Evolutionary conservation across 2,888 invertebrate genomes (phyloP).

Genomic region (Gymnosoma rotundatum): DNA sequence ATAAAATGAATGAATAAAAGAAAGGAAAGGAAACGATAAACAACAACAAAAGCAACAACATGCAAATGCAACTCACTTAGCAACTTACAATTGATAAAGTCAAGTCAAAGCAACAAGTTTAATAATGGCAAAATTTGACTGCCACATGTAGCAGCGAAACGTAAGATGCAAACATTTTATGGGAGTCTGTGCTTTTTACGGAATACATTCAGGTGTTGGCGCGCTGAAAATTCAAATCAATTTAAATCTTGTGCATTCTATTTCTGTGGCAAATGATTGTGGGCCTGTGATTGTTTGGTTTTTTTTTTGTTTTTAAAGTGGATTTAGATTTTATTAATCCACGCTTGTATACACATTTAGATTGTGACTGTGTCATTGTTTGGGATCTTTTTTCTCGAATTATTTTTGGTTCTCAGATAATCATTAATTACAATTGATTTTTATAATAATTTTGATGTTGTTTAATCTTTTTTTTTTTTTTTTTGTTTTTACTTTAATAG

Average conservation of each 20-base stretch:
- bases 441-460: constrained; percentile 50
- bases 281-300: constrained; percentile 39
- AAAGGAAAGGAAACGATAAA: constrained; percentile 39
- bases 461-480: constrained; percentile 35
- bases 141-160: constrained; percentile 30
- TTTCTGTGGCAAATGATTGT: constrained; percentile 45
- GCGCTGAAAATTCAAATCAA: constrained; percentile 61
- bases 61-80: constrained; percentile 43
- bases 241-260: constrained; percentile 41
- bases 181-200: constrained; percentile 41
- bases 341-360: constrained; percentile 33
- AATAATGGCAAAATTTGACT: constrained; percentile 43
- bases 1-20: constrained; percentile 32
- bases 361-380: constrained; percentile 51
- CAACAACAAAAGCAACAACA: constrained; percentile 5
- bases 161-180: constrained; percentile 26
- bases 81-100: constrained; percentile 61
- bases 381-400: constrained; percentile 18
- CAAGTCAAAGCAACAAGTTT: constrained; percentile 60
- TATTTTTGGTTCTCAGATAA: constrained; percentile 56
- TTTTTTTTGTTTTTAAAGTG: constrained; percentile 2
- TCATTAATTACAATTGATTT: constrained; percentile 70
- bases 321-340: constrained; percentile 27
- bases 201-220: constrained; percentile 65
- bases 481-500: constrained; percentile 5